Percentiles rank a stretch among this genome's conserved stretches.
phyloP scores from a whole-genome alignment of 2,888 invertebrate genomes.

The Watsonalla cultraria region DNA sequence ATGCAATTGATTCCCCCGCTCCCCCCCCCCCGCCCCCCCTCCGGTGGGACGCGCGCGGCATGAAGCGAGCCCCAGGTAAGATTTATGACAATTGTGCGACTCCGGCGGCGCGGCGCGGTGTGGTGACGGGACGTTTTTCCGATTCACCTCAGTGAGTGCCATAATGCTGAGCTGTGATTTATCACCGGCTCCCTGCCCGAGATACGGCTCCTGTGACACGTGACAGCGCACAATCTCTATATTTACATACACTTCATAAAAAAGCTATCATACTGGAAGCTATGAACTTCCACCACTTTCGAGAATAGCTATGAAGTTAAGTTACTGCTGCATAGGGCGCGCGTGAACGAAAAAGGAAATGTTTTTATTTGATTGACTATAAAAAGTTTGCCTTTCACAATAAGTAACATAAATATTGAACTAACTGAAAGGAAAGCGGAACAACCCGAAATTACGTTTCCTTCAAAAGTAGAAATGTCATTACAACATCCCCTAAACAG shows the following conservation, averaged over 20 bases:
- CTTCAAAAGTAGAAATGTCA: neutral
- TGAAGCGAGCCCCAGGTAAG: neutral
- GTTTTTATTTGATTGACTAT: too few relatives aligned
- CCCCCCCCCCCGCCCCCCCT: neutral
- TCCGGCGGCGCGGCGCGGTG: conserved; percentile 3
- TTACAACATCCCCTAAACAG: neutral
- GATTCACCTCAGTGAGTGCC: conserved; percentile 12
- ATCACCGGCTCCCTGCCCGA: conserved; percentile 6
- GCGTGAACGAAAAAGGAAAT: too few relatives aligned
- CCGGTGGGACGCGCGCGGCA: too few relatives aligned
- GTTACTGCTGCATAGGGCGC: too few relatives aligned
- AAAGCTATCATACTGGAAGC: neutral
- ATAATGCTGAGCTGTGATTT: conserved; percentile 24
- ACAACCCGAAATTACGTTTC: neutral
- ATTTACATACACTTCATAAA: too few relatives aligned
- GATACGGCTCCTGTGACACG: too few relatives aligned
- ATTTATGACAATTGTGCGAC: neutral
- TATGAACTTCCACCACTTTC: neutral
- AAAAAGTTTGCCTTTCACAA: too few relatives aligned
- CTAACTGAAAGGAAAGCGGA: neutral
- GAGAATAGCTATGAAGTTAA: too few relatives aligned
- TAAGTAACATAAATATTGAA: neutral
- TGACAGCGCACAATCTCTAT: too few relatives aligned
- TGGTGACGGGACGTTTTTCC: conserved; percentile 17
- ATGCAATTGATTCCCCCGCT: neutral